phyloP scores from a whole-genome alignment of 2,113 vertebrate genomes.

The pig (Sus scrofa) region T2T-Sscrofa CM000820.6:120381501-120382000 shows the following conservation, averaged over 20 bases:
- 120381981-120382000: neutral
- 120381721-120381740: neutral
- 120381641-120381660: slow-evolving; percentile 37
- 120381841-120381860: slow-evolving; percentile 26
- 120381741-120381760: neutral
- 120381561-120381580: slow-evolving; percentile 42
- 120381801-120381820: neutral
- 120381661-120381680: slow-evolving; percentile 22
- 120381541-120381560: slow-evolving; percentile 42
- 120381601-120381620: slow-evolving; percentile 39
- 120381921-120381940: neutral
- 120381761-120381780: neutral
- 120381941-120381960: neutral
- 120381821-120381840: neutral
- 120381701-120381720: neutral
- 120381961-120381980: neutral
- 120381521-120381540: neutral
- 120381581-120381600: slow-evolving; percentile 45
- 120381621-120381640: slow-evolving; percentile 55
- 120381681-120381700: neutral
- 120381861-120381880: neutral
- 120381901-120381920: neutral
- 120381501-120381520: neutral
- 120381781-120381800: neutral
- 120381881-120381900: neutral